Base-by-base conservation (phyloP, 2,113 vertebrate genomes). In the Camelus dromedarius region DNA sequence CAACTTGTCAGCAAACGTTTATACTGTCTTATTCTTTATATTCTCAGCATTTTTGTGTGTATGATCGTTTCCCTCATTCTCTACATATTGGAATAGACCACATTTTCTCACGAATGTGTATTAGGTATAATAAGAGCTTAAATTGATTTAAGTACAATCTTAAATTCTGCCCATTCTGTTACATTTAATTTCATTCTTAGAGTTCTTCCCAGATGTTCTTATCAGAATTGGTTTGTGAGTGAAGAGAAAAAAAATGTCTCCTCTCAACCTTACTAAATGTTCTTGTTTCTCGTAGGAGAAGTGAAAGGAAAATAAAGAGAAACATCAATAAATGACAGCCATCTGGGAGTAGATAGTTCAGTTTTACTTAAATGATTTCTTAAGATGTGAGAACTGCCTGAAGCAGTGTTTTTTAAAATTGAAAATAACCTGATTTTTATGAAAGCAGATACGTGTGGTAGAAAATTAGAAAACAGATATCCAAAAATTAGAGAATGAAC, bases 171-270 rank as follows among this genome's bases (percentile, higher is more conserved):
- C n/a, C 20, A 83, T 91, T 80, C 46, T 85, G 54, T 30, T 92
- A 5, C 30, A 69, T 91, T 93, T 91, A 35, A 70, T 67, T 96
- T 92, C 7, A 66, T 91, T 95, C 14, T 69, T 88, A 89, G 22
- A 69, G 15, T 62, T 93, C 24, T 60, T 88, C 38, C 38, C n/a
- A 80, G 42, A 46, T 87, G 42, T 46, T 75, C 24, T 42, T 82
- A 8, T 79, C 24, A 48, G 16, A 20, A 26, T 90, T 84, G 19
- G 18, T 85, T 91, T 92, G n/a, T 91, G 60, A 94, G 19, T 93
- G 19, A 70, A 93, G 35, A 79, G 54, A 52, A 92, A 42, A 42
- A 72, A 72, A 66, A 14, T 67, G n/a, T 4, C n/a, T 83, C 32
- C 16, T 73, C 15, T 66, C 42, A 92, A 32, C 35, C 11, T 67